Conservation (phyloP, 1,140 invertebrate species). For the Batillaria attramentaria region DNA sequence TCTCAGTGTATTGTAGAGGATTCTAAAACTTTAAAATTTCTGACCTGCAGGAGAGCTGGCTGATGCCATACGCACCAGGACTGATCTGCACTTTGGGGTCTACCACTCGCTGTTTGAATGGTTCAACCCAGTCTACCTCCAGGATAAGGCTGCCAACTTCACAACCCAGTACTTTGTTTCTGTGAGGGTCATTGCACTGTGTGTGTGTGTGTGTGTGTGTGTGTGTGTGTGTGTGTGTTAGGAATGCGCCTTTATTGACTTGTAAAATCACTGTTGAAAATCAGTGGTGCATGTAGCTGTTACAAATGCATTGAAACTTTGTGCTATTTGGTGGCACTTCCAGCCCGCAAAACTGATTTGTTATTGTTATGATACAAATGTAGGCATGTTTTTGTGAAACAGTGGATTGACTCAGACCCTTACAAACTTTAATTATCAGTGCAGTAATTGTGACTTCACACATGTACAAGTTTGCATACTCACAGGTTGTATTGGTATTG, state of each 20-base stretch:
- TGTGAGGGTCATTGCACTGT: slow-evolving; percentile 51
- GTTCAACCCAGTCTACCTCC: slow-evolving; percentile 88
- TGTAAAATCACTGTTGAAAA: neutral
- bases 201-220: neutral
- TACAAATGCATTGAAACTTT: neutral
- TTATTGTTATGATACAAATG: neutral
- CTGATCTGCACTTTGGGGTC: slow-evolving; percentile 80
- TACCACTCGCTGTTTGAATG: slow-evolving; percentile 94
- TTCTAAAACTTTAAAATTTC: too few relatives aligned
- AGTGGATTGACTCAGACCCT: neutral
- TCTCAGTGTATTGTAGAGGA: too few relatives aligned
- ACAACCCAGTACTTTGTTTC: slow-evolving; percentile 77
- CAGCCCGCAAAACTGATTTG: neutral
- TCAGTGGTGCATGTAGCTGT: neutral
- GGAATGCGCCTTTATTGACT: neutral
- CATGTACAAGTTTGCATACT: too few relatives aligned
- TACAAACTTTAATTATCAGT: too few relatives aligned
- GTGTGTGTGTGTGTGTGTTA: slow-evolving; percentile 4
- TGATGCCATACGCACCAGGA: slow-evolving; percentile 66
- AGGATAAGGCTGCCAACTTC: slow-evolving; percentile 82
- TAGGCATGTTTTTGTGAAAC: neutral
- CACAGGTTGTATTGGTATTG: too few relatives aligned
- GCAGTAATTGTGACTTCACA: too few relatives aligned
- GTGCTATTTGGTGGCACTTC: neutral
- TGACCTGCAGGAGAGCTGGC: slow-evolving; percentile 72